Base-by-base conservation (phyloP, 2,797 vertebrate species). In the Alectoris magna region DNA sequence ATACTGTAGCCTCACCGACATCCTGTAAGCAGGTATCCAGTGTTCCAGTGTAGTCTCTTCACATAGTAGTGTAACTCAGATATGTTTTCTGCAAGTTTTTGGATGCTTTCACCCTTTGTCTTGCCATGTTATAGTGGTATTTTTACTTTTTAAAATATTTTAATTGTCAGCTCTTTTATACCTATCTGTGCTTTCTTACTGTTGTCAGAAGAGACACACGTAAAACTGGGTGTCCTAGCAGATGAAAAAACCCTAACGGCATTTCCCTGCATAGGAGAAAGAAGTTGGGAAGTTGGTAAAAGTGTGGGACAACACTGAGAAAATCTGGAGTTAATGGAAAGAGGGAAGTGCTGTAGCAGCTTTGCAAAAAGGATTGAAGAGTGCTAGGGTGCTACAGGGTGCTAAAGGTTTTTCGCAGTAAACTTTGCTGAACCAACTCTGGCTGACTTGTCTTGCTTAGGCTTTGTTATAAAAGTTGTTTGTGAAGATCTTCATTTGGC, bases 391-490 rank as follows among this genome's bases (percentile, higher is more conserved):
- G 63, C 63, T 77, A 31, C 31, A n/a, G 11, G 13, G 68, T 90
- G 51, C 53, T 43, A 46, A 88, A 86, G 48, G 55, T 51, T 90
- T 91, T 81, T 84, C 74, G 39, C 73, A 53, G 43, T 59, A 80
- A 73, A 81, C 92, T 83, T 94, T 82, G 70, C 83, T 84, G 85
- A 91, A 67, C 90, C 2, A 2, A 82, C 84, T 88, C 86, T 91
- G 88, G 53, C 74, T 94, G 9, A 41, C 58, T 67, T 93, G 44
- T 90, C 85, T 93, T 90, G 76, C 22, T 31, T 90, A 62, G 79
- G 82, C 85, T 95, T 87, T 95, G 69, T 84, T 80, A 76, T 91
- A 71, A 83, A 64, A 88, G 2, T 79, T 90, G 70, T 83, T 90
- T 77, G 84, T 3, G 0, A 62, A 85, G 87, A 31, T 48, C 90